Percentiles rank a stretch among this genome's conserved stretches.
Evolutionary conservation across 2,113 vertebrate species (phyloP).

Genomic region (Tachycineta bicolor): DNA sequence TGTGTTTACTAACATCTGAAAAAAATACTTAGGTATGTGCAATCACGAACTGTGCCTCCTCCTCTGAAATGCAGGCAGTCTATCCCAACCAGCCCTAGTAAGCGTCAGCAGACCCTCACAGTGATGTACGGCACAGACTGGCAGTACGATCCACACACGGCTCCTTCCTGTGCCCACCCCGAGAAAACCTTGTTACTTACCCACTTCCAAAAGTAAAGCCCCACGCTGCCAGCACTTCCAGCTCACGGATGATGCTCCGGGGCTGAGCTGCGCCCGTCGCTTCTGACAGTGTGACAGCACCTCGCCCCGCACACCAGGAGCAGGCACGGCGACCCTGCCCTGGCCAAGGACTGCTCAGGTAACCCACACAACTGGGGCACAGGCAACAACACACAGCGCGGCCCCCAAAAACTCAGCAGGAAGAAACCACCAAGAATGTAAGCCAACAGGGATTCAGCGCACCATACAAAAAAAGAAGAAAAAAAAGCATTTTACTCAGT

Average conservation of each 20-base stretch:
- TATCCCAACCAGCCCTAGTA: neutral
- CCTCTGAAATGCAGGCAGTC: neutral
- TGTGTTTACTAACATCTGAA: neutral
- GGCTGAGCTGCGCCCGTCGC: neutral
- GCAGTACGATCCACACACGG: neutral
- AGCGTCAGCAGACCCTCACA: fast-evolving
- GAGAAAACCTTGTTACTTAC: neutral
- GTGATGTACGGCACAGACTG: neutral
- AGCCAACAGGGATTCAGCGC: neutral
- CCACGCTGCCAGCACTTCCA: neutral
- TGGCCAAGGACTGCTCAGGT: neutral
- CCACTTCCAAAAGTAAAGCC: neutral
- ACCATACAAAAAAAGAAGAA: neutral
- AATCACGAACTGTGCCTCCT: neutral
- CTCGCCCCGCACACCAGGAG: neutral
- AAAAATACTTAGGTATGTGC: neutral
- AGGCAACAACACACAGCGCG: neutral
- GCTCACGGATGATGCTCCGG: neutral
- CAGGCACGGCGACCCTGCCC: neutral
- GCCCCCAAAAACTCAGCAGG: neutral
- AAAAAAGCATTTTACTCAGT: neutral
- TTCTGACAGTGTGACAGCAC: neutral
- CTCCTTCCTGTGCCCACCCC: neutral
- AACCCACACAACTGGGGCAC: neutral
- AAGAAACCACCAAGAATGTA: neutral